Conservation (phyloP, 2,888 invertebrate genomes). For the Sabellastarte sp. region DNA sequence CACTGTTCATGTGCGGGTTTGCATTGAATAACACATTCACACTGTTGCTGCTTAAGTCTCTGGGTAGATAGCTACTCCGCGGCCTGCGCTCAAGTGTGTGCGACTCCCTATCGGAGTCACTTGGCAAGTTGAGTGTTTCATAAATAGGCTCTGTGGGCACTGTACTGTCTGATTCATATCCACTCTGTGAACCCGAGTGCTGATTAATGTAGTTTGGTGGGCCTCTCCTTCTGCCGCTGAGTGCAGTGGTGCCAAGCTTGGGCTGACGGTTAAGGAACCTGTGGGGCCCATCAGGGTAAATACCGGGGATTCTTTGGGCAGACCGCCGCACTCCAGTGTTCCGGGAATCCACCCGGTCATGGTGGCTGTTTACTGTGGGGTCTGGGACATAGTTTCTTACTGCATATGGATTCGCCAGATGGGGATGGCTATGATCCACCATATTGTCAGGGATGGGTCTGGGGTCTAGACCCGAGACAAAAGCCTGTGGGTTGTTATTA, state of each 20-base stretch:
- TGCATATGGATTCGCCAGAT: not conserved
- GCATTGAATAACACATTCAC: too few relatives aligned
- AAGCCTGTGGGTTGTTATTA: too few relatives aligned
- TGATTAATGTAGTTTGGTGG: conserved; percentile 2
- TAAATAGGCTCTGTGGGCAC: not conserved
- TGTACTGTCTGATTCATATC: not conserved
- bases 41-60: too few relatives aligned
- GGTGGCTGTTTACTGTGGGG: not conserved
- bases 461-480: too few relatives aligned
- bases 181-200: not conserved
- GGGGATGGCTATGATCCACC: not conserved
- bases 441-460: too few relatives aligned
- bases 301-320: not conserved
- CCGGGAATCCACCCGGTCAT: not conserved
- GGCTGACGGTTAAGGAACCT: not conserved
- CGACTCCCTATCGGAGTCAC: not conserved
- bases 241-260: conserved; percentile 1
- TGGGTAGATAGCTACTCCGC: too few relatives aligned
- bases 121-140: not conserved
- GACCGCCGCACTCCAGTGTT: not conserved
- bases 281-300: not conserved
- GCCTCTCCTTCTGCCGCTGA: not conserved
- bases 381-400: not conserved
- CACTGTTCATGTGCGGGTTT: too few relatives aligned
- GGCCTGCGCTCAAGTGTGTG: too few relatives aligned